Conservation (phyloP, 2,888 invertebrate species). For the Temnothorax ravouxi region DNA sequence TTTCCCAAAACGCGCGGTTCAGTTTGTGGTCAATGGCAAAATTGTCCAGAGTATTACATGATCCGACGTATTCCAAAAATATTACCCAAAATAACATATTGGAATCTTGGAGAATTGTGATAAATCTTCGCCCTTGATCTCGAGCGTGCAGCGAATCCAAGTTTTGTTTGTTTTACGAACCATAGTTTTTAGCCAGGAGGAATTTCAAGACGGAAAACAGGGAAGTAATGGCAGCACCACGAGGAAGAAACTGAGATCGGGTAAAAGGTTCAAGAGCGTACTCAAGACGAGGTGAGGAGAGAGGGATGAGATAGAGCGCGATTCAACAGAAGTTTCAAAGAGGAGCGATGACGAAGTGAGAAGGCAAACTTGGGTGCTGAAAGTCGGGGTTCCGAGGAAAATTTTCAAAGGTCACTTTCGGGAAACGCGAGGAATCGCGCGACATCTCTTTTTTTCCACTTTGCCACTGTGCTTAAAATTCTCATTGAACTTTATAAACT, state of each 20-base stretch:
- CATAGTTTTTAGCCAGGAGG: conserved; percentile 25
- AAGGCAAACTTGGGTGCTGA: conserved; percentile 34
- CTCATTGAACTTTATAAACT: conserved; percentile 19
- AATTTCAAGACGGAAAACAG: conserved; percentile 55
- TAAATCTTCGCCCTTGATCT: conserved; percentile 44
- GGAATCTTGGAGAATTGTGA: not conserved
- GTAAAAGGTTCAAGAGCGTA: conserved; percentile 55
- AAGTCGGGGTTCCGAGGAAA: conserved; percentile 22
- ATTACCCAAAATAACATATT: not conserved
- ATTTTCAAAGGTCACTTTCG: conserved; percentile 53
- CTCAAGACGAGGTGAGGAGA: conserved; percentile 38
- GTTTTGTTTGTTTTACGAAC: conserved; percentile 40
- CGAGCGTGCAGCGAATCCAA: conserved; percentile 19
- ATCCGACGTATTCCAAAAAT: conserved; percentile 10
- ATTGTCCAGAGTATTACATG: not conserved
- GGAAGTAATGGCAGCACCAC: conserved; percentile 62
- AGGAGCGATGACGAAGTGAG: conserved; percentile 46
- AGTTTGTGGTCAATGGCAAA: not conserved
- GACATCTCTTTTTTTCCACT: conserved; percentile 14
- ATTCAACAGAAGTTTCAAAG: conserved; percentile 53
- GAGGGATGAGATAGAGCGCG: conserved; percentile 22
- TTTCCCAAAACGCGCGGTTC: not conserved
- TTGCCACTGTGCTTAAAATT: conserved; percentile 5
- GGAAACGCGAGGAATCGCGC: conserved; percentile 16
- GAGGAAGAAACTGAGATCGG: conserved; percentile 59